Percentiles rank a stretch among this genome's conserved stretches.
phyloP scores from a whole-genome alignment of 2,113 vertebrate species.

The Planiliza haematocheilus region DNA sequence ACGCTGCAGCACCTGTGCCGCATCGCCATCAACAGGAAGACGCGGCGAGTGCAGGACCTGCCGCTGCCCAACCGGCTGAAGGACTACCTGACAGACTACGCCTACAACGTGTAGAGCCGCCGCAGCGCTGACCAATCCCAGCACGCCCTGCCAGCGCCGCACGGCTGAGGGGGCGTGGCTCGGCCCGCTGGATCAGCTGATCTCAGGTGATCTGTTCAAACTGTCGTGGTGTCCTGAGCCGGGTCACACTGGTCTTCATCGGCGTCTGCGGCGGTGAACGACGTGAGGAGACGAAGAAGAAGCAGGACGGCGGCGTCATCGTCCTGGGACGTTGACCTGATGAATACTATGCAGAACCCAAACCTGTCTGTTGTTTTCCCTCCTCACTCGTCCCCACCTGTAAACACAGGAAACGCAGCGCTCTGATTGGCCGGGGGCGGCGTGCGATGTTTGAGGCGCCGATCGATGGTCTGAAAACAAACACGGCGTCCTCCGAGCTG shows the following conservation, averaged over 20 bases:
- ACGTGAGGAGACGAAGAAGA: no score
- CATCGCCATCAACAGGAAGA: slow-evolving; percentile 91
- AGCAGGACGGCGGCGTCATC: no score
- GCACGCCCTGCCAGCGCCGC: slow-evolving; percentile 18
- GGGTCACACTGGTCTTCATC: no score
- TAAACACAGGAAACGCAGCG: neutral
- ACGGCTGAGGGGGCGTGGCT: no score
- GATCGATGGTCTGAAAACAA: slow-evolving; percentile 24
- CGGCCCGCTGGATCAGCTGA: no score
- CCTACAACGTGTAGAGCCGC: slow-evolving; percentile 88
- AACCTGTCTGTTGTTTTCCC: neutral
- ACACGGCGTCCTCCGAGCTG: neutral
- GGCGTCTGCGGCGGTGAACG: no score
- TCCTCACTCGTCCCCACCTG: neutral
- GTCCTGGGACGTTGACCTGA: no score
- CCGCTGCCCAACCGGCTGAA: slow-evolving; percentile 93
- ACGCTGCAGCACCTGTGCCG: slow-evolving; percentile 93
- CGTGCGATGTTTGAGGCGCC: slow-evolving; percentile 1
- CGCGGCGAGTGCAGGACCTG: slow-evolving; percentile 87
- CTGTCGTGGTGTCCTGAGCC: no score
- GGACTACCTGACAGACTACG: slow-evolving; percentile 94
- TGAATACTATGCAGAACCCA: no score
- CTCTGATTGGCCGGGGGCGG: slow-evolving; percentile 25
- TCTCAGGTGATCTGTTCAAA: no score
- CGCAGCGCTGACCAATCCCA: slow-evolving; percentile 7